Evolutionary conservation across 2,888 invertebrate species (phyloP).

Genomic region (Pherbina coryleti): DNA sequence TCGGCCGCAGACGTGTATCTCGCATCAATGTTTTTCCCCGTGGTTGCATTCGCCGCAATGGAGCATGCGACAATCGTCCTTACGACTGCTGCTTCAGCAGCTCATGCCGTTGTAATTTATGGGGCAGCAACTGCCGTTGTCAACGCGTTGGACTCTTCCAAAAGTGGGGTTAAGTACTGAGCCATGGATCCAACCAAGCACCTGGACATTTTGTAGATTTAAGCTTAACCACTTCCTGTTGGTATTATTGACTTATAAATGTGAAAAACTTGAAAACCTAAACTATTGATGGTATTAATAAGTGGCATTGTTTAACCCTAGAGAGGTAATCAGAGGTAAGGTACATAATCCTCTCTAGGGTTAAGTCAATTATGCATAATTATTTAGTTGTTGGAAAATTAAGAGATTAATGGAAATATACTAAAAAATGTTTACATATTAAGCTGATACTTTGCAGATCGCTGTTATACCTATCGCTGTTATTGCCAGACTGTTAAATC

Average conservation of each 20-base stretch:
- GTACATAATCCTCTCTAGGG: too few relatives aligned
- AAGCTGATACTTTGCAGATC: too few relatives aligned
- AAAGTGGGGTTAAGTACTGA: slow-evolving; percentile 48
- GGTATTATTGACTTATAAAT: not conserved
- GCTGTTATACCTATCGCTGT: too few relatives aligned
- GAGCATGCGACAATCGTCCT: slow-evolving; percentile 47
- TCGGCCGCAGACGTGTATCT: slow-evolving; percentile 39
- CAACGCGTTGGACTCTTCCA: slow-evolving; percentile 50
- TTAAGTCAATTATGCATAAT: too few relatives aligned
- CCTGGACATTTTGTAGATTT: not conserved
- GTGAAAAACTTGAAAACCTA: not conserved
- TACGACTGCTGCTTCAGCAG: slow-evolving; percentile 48
- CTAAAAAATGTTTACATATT: too few relatives aligned
- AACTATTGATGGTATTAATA: too few relatives aligned
- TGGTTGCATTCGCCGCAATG: slow-evolving; percentile 47
- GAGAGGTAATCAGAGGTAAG: too few relatives aligned
- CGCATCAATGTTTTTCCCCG: slow-evolving; percentile 40
- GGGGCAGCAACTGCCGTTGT: slow-evolving; percentile 50
- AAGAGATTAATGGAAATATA: too few relatives aligned
- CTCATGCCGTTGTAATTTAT: slow-evolving; percentile 49
- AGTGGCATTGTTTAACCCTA: too few relatives aligned
- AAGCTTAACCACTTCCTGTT: not conserved
- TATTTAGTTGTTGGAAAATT: too few relatives aligned
- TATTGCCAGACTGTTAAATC: too few relatives aligned
- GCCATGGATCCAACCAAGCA: not conserved